Evolutionary conservation across 2,888 invertebrate species (phyloP), one percentile per base, ranked within the genome.

Genomic region (Spisula solida): DNA sequence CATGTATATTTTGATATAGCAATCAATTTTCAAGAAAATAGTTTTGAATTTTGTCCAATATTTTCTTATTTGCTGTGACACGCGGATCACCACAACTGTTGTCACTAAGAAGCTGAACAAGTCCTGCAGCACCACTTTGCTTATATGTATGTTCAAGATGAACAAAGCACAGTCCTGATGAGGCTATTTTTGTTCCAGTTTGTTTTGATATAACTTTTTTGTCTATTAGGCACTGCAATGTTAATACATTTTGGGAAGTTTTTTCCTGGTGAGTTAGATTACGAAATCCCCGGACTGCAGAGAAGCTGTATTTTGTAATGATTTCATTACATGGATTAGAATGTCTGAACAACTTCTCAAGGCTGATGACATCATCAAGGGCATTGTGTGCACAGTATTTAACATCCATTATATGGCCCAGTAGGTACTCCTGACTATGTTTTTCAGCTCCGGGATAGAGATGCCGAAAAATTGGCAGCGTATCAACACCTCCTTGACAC

Each of bases 331-430:
- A 41, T 18, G 60, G 47, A 66, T 25, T 25, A 20, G 79, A 25
- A 56, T 25, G 31, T n/a, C 10, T 66, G 75, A 81, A 82, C 41
- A 90, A 31, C 55, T 86, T 25, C 75, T 90, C 81, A 4, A 87
- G 56, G 66, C 79, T 85, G 0, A 20, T 12, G 0, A 86, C 88
- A 88, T 88, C 88, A 6, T 41, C 79, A 12, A 82, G 18, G 0
- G 88, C 82, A 86, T 88, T 86, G 29, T 88, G 88, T 41, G 88
- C 85, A 20, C 5, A 0, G 78, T 88, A n/a, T n/a, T n/a, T n/a
- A n/a, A 78, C 41, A 14, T 82, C 47, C 14, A 88, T 47, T 0
- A 88, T 2, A 0, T 20, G 8, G 10, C 18, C 0, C 16, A 78
- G 41, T 0, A 88, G 16, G 29, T 2, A 31, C 41, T 82, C 55